Evolutionary conservation across 2,113 vertebrate genomes (phyloP).

Genomic region (Clupea harengus): DNA sequence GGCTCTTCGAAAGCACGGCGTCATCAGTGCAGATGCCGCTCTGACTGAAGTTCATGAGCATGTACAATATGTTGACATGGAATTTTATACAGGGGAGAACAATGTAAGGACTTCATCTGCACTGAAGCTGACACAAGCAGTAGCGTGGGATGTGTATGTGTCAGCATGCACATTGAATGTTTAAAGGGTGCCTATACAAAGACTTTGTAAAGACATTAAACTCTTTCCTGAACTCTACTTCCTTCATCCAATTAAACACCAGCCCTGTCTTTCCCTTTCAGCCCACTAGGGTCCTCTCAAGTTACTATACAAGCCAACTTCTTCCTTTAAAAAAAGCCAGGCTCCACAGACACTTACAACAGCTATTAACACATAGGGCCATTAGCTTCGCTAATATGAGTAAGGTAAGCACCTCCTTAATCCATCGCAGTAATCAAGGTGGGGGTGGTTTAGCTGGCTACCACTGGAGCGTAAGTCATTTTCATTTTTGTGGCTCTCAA

Average conservation of each 20-base stretch:
- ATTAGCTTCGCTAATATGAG: too few relatives aligned
- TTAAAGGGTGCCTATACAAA: neutral
- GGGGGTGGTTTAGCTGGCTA: too few relatives aligned
- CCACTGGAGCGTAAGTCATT: too few relatives aligned
- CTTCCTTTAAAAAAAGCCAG: neutral
- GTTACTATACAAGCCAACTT: neutral
- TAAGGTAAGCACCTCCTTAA: too few relatives aligned
- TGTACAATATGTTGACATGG: conserved; percentile 9
- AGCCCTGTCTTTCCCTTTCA: neutral
- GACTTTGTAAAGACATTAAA: neutral
- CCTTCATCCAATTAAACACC: neutral
- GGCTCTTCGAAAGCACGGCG: conserved; percentile 1
- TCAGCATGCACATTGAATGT: neutral
- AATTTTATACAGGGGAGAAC: neutral
- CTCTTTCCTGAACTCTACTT: too few relatives aligned
- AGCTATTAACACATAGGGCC: neutral
- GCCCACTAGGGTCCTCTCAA: neutral
- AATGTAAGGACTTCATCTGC: neutral
- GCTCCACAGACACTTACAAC: neutral
- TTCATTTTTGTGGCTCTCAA: too few relatives aligned
- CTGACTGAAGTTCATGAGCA: neutral
- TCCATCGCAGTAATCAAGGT: too few relatives aligned
- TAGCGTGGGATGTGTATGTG: neutral
- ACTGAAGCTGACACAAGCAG: neutral
- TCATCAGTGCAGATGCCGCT: conserved; percentile 5